Evolutionary conservation across 2,797 vertebrate genomes (phyloP).

Genomic region (Lindbergichthys nudifrons): DNA sequence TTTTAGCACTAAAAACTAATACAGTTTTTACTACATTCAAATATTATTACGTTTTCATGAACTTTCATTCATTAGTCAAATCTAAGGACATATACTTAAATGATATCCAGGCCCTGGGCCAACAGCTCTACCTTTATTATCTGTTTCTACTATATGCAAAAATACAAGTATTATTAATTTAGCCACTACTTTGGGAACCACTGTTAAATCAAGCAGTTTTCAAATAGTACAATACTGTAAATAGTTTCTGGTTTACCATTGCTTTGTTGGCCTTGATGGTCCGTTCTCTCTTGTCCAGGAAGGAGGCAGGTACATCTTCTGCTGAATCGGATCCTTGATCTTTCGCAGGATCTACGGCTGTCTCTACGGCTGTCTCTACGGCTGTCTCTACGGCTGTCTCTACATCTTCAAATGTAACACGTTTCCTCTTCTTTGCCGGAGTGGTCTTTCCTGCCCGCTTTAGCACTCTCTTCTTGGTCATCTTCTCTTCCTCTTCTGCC

Average conservation of each 20-base stretch:
- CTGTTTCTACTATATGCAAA: neutral
- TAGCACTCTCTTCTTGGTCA: neutral
- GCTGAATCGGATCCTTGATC: conserved; percentile 55
- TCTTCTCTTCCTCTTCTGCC: conserved; percentile 7
- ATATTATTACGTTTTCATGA: neutral
- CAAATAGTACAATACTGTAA: neutral
- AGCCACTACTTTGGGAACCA: neutral
- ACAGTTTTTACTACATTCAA: neutral
- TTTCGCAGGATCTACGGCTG: neutral
- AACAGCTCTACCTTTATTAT: neutral
- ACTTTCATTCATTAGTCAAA: neutral
- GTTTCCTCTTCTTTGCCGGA: conserved; percentile 31
- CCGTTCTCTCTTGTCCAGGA: conserved; percentile 80
- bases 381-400: conserved; percentile 30
- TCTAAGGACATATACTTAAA: neutral
- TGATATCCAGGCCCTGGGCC: neutral
- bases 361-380: conserved; percentile 12
- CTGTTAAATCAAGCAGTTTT: neutral
- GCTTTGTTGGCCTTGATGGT: conserved; percentile 88
- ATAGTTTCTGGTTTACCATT: conserved; percentile 74
- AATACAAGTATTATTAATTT: neutral
- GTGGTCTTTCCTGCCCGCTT: conserved; percentile 11
- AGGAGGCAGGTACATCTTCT: conserved; percentile 55
- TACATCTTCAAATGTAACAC: conserved; percentile 40
- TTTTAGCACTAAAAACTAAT: neutral